These are phyloP conservation scores for Trachelus tabidus DNA, from an alignment of 2,888 invertebrate genomes.

Conservation along the genomic window DNA sequence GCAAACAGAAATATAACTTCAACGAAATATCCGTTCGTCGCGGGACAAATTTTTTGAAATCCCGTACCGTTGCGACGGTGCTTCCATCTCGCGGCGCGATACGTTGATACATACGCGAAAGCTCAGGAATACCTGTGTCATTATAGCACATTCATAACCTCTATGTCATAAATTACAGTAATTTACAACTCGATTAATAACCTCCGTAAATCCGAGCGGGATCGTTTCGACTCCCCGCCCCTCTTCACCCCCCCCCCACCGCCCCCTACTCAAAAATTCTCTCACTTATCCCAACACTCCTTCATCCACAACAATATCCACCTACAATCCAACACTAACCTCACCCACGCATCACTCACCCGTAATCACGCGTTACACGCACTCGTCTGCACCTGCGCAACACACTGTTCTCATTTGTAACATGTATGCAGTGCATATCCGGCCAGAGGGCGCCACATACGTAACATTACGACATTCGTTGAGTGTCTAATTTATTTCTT, in stretches of 20 bases:
- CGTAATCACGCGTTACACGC: neutral
- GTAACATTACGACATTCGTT: neutral
- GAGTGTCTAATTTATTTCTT: neutral
- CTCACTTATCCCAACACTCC: neutral
- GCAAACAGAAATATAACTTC: neutral
- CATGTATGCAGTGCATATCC: neutral
- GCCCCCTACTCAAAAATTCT: neutral
- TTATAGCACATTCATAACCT: conserved; percentile 15
- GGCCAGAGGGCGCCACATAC: neutral
- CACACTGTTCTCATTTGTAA: neutral
- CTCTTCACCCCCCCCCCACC: neutral
- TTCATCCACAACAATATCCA: neutral
- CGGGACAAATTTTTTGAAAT: neutral
- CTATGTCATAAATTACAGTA: conserved; percentile 20
- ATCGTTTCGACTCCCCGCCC: neutral
- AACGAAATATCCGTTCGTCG: neutral
- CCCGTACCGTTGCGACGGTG: neutral
- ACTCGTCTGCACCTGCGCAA: neutral
- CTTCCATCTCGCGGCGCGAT: neutral
- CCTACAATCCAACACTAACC: neutral
- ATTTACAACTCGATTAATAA: conserved; percentile 20
- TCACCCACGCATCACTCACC: neutral
- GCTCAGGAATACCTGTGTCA: neutral
- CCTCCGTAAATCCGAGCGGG: conserved; percentile 14
- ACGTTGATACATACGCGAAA: neutral